These are phyloP conservation scores for Diaprepes abbreviatus DNA, from an alignment of 2,888 invertebrate genomes.

Conservation along the genomic window DNA sequence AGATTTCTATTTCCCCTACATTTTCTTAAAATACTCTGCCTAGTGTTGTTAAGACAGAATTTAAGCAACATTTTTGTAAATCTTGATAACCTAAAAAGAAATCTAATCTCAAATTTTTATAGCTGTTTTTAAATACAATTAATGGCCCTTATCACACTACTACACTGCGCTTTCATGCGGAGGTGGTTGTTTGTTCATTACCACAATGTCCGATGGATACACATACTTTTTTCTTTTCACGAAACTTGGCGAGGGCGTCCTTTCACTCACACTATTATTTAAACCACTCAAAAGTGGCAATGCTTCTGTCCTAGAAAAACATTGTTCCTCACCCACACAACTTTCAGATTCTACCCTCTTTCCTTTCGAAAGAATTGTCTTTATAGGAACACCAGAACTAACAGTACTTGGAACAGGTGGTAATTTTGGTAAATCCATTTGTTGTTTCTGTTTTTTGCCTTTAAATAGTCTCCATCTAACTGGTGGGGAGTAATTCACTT, in stretches of 20 bases:
- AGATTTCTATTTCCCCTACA: not conserved
- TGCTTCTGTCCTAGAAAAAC: constrained; percentile 68
- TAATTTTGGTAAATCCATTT: constrained; percentile 41
- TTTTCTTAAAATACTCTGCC: not conserved
- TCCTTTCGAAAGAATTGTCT: constrained; percentile 56
- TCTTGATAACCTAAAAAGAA: not conserved
- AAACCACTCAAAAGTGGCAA: constrained; percentile 72
- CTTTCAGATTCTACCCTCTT: constrained; percentile 41
- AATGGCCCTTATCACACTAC: not conserved
- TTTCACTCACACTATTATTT: constrained; percentile 64
- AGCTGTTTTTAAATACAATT: not conserved
- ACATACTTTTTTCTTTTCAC: constrained; percentile 75
- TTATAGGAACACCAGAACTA: constrained; percentile 51
- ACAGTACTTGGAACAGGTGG: constrained; percentile 41
- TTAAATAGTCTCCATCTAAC: constrained; percentile 57
- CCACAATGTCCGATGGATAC: constrained; percentile 71
- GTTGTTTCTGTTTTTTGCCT: constrained; percentile 50
- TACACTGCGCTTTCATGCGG: constrained; percentile 73
- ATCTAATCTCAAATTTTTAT: not conserved
- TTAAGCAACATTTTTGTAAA: not conserved
- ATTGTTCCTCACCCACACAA: constrained; percentile 41
- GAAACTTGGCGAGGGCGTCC: constrained; percentile 69
- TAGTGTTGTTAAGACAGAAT: not conserved
- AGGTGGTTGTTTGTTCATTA: constrained; percentile 60
- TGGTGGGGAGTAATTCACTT: constrained; percentile 51